These are phyloP conservation scores for Simalia tracyae DNA, from an alignment of 2,797 vertebrate genomes.

Conservation along the genomic window DNA sequence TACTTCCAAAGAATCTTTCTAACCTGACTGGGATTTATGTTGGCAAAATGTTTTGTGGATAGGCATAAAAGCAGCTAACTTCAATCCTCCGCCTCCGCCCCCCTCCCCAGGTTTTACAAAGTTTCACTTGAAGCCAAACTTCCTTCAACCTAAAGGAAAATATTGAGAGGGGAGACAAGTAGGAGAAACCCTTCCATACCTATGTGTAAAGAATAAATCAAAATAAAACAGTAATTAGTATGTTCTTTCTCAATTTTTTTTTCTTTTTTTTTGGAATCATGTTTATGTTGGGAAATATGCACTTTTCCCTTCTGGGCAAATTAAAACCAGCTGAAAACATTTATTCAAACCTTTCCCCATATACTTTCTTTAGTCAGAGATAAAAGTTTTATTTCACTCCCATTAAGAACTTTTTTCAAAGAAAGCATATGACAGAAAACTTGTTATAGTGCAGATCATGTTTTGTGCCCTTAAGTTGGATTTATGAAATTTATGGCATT, in stretches of 20 bases:
- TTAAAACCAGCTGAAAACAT: constrained; percentile 66
- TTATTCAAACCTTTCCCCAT: constrained; percentile 50
- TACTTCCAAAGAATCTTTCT: background rate
- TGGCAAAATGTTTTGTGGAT: constrained; percentile 13
- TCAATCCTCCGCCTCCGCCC: background rate
- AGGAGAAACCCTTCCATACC: constrained; percentile 7
- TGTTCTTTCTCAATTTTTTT: constrained; percentile 58
- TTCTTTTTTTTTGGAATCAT: constrained; percentile 35
- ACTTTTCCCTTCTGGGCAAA: constrained; percentile 57
- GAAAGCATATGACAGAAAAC: constrained; percentile 49
- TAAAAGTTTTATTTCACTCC: constrained; percentile 55
- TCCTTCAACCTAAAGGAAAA: constrained; percentile 18
- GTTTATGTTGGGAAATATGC: constrained; percentile 62
- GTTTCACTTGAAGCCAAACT: constrained; percentile 10
- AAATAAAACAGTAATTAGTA: constrained; percentile 64
- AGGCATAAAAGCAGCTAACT: constrained; percentile 2
- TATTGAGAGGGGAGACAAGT: background rate
- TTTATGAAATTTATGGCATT: constrained; percentile 48
- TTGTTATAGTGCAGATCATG: constrained; percentile 51
- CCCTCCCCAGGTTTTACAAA: background rate
- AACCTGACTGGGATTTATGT: background rate
- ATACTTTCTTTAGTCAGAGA: constrained; percentile 65
- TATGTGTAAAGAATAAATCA: constrained; percentile 47
- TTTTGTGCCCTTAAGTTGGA: constrained; percentile 54
- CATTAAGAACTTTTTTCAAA: constrained; percentile 59